These are phyloP conservation scores for Heliopora coerulea DNA, from an alignment of 92 coral and sea anemone species.

Conservation along the genomic window DNA sequence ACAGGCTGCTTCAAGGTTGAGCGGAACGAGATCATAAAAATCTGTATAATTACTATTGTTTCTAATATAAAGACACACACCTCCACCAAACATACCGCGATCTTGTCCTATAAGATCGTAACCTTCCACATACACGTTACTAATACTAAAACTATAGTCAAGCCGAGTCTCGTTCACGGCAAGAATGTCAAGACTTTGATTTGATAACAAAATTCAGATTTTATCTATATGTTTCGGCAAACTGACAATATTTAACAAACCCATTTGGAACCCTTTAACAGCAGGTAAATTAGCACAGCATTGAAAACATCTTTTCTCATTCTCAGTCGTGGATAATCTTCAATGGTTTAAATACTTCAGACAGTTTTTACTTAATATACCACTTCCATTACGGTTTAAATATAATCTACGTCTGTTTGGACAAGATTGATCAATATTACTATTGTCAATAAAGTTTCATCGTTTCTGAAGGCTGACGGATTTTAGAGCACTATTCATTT, in stretches of 20 bases:
- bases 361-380: no score
- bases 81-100: slow-evolving; percentile 46
- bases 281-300: no score
- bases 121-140: slow-evolving; percentile 15
- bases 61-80: slow-evolving; percentile 45
- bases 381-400: no score
- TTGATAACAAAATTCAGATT: slow-evolving; percentile 2
- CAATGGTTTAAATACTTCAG: no score
- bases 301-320: no score
- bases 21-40: slow-evolving; percentile 6
- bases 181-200: slow-evolving; percentile 28
- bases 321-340: no score
- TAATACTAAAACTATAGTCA: slow-evolving; percentile 20
- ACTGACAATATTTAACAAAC: slow-evolving; percentile 31
- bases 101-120: slow-evolving; percentile 49
- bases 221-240: slow-evolving; percentile 29
- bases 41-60: slow-evolving; percentile 12
- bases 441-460: no score
- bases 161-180: slow-evolving; percentile 48
- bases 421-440: no score
- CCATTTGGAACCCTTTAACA: no score
- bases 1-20: slow-evolving; percentile 29
- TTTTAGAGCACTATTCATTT: no score
- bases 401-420: no score
- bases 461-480: no score